Evolutionary conservation across 2,888 invertebrate species (phyloP).

Genomic region (Atethmia centrago): DNA sequence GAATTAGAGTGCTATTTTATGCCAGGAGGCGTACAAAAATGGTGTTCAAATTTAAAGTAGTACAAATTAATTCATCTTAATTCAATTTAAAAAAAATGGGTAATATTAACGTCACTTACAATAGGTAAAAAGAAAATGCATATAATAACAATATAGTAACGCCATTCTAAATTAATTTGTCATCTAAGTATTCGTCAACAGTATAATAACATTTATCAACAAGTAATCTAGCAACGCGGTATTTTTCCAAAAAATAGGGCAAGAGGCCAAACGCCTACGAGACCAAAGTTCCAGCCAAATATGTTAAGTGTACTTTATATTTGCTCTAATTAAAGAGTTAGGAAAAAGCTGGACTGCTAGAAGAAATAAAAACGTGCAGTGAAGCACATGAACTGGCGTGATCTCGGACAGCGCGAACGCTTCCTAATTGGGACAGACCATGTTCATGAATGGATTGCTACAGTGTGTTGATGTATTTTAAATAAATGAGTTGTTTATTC

Average conservation of each 20-base stretch:
- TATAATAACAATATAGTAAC: too few species aligned
- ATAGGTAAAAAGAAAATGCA: too few species aligned
- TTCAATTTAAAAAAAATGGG: too few species aligned
- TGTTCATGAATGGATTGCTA: neutral
- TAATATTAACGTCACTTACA: too few species aligned
- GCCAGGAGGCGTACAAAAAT: too few species aligned
- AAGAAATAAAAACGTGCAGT: neutral
- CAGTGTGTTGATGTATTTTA: neutral
- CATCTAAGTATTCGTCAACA: too few species aligned
- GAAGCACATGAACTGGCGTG: neutral
- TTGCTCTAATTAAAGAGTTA: neutral
- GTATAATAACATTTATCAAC: too few species aligned
- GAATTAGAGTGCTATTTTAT: too few species aligned
- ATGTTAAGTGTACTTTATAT: constrained; percentile 11
- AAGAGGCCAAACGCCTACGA: constrained; percentile 55
- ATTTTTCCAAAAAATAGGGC: constrained; percentile 44
- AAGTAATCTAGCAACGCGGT: constrained; percentile 7
- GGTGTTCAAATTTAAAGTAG: too few species aligned
- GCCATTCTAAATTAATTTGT: too few species aligned
- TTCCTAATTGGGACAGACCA: neutral
- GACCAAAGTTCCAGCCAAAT: constrained; percentile 45
- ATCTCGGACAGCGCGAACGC: neutral
- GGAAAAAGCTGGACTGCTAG: neutral
- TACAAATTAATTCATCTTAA: too few species aligned
- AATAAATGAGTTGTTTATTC: neutral